Conservation (phyloP, 2,113 vertebrate species). For the Sinosuthora webbiana region DNA sequence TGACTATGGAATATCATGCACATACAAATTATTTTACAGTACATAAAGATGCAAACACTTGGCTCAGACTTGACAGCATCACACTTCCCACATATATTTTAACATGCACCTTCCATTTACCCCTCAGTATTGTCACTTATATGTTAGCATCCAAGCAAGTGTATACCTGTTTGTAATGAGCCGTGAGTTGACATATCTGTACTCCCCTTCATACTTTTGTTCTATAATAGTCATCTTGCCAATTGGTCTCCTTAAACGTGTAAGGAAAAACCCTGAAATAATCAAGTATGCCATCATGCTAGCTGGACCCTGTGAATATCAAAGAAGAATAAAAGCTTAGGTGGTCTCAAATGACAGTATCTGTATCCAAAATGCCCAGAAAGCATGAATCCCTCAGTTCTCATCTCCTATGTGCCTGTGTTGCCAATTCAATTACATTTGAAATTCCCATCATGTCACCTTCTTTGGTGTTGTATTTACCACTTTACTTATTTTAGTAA, state of each 20-base stretch:
- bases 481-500: not conserved
- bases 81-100: not conserved
- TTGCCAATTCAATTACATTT: not conserved
- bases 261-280: conserved; percentile 93
- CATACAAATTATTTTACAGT: not conserved
- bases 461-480: not conserved
- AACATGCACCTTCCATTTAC: not conserved
- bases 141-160: not conserved
- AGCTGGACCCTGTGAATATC: conserved; percentile 82
- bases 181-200: conserved; percentile 94
- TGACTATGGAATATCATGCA: not conserved
- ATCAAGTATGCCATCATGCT: conserved; percentile 95
- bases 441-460: not conserved
- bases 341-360: not conserved
- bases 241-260: conserved; percentile 90
- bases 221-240: conserved; percentile 95
- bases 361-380: not conserved
- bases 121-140: not conserved
- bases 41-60: not conserved
- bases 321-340: not conserved
- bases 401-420: not conserved
- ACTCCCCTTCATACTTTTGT: conserved; percentile 96
- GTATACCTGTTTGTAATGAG: conserved; percentile 96
- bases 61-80: not conserved
- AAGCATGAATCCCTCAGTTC: not conserved